phyloP scores from a whole-genome alignment of 2,113 vertebrate species.

The Calyptommatus sinebrachiatus region DNA sequence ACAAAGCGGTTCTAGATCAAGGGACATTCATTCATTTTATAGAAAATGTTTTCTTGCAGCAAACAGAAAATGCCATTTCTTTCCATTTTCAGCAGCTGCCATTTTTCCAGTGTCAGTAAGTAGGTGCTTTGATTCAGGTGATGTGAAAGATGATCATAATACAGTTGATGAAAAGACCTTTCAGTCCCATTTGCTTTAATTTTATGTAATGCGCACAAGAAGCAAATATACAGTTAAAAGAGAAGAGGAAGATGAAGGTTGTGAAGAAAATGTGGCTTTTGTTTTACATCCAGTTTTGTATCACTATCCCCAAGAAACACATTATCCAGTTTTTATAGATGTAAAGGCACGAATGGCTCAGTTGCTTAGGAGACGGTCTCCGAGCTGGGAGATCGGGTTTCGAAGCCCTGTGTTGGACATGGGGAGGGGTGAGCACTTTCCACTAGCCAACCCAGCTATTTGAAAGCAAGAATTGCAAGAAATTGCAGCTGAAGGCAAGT shows the following conservation, averaged over 20 bases:
- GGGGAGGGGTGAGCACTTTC: too few species aligned
- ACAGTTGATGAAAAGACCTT: neutral
- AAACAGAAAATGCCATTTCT: too few species aligned
- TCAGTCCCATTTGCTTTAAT: neutral
- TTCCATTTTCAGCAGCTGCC: too few species aligned
- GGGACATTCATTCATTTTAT: too few species aligned
- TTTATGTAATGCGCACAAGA: neutral
- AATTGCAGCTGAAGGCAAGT: too few species aligned
- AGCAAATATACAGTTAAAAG: neutral
- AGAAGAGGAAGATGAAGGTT: too few species aligned
- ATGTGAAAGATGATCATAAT: neutral
- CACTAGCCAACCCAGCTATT: too few species aligned
- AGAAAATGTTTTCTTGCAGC: neutral
- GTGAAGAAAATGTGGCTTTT: neutral
- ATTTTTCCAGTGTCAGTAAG: neutral
- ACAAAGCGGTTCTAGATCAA: neutral
- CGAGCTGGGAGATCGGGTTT: too few species aligned
- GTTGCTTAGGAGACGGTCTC: too few species aligned
- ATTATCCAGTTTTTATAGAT: neutral
- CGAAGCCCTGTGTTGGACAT: too few species aligned
- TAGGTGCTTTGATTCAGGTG: neutral
- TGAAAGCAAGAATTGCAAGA: too few species aligned
- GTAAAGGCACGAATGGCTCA: too few species aligned
- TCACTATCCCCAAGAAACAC: neutral
- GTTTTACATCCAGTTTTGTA: neutral